Evolutionary conservation across 2,797 vertebrate genomes (phyloP), one percentile per base, ranked within the genome.

Genomic region (Nannoperca australis): DNA sequence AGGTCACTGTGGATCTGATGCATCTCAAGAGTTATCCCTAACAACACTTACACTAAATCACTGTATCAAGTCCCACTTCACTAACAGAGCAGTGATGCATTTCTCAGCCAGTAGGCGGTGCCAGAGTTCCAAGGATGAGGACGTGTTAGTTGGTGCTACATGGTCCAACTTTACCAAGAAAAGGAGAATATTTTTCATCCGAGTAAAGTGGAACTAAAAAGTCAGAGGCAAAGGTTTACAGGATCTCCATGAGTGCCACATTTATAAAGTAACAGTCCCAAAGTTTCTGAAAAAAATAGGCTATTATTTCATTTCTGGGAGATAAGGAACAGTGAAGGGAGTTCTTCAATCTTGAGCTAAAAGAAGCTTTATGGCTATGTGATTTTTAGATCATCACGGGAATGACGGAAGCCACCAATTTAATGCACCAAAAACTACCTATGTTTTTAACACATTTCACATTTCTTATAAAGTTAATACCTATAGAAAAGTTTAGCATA

Each of bases 61-160:
- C 18, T 55, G 14, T 27, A 10, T 42, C n/a, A 65, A 2, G 34
- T 40, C 24, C 24, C 24, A 11, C n/a, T 20, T 69, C 40, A 53
- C 24, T 3, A 32, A 53, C 60, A 34, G 53, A 70, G 34, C 42
- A 14, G 67, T 68, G 17, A 79, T 87, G 56, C 55, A 22, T 44
- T 24, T 61, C 0, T 20, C 9, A 42, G 64, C 74, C 92, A 89
- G 20, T 79, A 94, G 94, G 70, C 91, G 90, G 90, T 0, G 85
- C 78, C 84, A 95, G 6, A 90, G 79, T 1, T 70, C 49, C 22
- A 87, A 36, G 5, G 6, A 85, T 83, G 30, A 71, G 5, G 24
- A 12, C 5, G 0, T 20, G 32, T 24, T 6, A 0, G 3, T 15
- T 45, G 5, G 6, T 2, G 10, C 22, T 2, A 10, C 50, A 22